A percentile compares a stretch with the other conserved stretches of the same genome.
Evolutionary conservation across 2,113 vertebrate species (phyloP).

Genomic region (Pachyramphus minor): DNA sequence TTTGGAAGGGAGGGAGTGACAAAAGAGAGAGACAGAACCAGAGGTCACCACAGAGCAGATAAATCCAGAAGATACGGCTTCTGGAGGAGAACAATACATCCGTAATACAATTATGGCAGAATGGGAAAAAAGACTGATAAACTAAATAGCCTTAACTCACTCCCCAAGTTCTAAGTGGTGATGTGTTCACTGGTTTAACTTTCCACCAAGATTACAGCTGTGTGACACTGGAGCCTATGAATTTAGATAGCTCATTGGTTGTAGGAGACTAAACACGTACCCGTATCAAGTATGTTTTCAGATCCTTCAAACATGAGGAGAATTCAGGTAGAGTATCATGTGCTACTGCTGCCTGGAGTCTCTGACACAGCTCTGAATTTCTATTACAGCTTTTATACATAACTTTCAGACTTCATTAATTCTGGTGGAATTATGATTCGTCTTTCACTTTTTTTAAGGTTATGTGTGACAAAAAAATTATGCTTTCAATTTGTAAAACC

Average conservation of each 20-base stretch:
- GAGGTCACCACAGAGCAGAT: conserved; percentile 5
- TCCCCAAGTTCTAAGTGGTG: conserved; percentile 60
- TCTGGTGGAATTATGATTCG: conserved; percentile 68
- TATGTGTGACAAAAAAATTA: conserved; percentile 71
- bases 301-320: conserved; percentile 68
- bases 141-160: conserved; percentile 55
- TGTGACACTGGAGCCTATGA: conserved; percentile 78
- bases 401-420: conserved; percentile 77
- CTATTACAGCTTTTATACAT: conserved; percentile 66
- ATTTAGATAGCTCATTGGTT: conserved; percentile 86
- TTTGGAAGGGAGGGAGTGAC: not conserved
- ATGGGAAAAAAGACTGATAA: conserved; percentile 33
- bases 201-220: conserved; percentile 74
- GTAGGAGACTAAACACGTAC: conserved; percentile 77
- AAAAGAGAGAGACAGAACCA: not conserved
- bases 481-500: conserved; percentile 72
- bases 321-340: conserved; percentile 68
- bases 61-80: conserved; percentile 23
- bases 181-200: conserved; percentile 68
- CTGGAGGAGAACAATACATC: conserved; percentile 55
- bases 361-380: conserved; percentile 68
- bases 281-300: conserved; percentile 69
- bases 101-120: conserved; percentile 57
- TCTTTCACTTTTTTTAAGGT: conserved; percentile 69
- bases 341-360: conserved; percentile 42